phyloP scores from a whole-genome alignment of 2,113 vertebrate genomes.

The Mus musculus region DNA sequence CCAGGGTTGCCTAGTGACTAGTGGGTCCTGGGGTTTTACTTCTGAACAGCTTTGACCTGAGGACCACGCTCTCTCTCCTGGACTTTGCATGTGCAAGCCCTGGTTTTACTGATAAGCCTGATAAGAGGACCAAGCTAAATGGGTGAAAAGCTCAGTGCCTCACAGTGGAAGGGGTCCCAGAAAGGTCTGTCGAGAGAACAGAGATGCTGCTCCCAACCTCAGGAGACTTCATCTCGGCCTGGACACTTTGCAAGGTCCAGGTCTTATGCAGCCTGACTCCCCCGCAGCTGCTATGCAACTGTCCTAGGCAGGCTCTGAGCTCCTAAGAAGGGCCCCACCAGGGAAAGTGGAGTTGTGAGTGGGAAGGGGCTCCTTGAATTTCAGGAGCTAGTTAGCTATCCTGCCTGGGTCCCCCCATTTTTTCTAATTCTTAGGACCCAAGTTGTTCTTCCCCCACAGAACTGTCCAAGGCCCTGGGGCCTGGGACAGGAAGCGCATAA shows the following conservation, averaged over 20 bases:
- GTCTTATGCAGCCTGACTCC: not conserved
- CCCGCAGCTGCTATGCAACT: not conserved
- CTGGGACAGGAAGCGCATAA: not conserved
- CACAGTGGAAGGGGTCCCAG: not conserved
- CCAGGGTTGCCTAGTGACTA: conserved; percentile 76
- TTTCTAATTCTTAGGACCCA: not conserved
- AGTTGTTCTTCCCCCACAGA: not conserved
- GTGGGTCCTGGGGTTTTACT: conserved; percentile 54
- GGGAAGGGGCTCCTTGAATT: not conserved
- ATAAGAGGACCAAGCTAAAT: conserved; percentile 17
- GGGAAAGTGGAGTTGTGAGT: not conserved
- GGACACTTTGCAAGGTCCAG: not conserved
- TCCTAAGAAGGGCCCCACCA: not conserved
- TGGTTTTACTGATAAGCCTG: not conserved
- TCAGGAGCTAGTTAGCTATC: not conserved
- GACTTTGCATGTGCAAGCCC: not conserved
- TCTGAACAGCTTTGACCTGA: conserved; percentile 7
- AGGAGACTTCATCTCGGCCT: not conserved
- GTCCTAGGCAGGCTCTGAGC: not conserved
- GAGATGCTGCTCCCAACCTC: not conserved
- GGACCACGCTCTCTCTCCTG: not conserved
- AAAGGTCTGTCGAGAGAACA: not conserved
- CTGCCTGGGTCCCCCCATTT: not conserved
- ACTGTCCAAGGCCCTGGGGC: not conserved
- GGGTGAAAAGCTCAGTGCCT: not conserved